phyloP scores from a whole-genome alignment of 2,113 vertebrate species.

The Halichoerus grypus region DNA sequence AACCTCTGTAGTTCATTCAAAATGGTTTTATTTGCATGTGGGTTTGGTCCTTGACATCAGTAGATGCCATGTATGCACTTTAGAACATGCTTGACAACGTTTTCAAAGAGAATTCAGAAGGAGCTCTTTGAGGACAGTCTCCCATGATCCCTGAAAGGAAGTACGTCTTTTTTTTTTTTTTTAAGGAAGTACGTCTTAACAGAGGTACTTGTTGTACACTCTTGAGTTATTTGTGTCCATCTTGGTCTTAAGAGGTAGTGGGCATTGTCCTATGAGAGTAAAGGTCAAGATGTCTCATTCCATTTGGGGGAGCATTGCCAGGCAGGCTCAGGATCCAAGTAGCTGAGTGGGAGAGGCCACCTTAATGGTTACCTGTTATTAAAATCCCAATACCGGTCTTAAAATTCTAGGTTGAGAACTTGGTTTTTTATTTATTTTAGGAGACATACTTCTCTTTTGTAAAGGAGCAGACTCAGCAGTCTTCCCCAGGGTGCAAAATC shows the following conservation, averaged over 20 bases:
- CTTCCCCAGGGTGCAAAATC: constrained; percentile 94
- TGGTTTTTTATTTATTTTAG: constrained; percentile 86
- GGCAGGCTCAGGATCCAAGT: not conserved
- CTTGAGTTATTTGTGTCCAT: not conserved
- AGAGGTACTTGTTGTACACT: not conserved
- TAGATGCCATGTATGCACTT: not conserved
- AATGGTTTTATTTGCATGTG: constrained; percentile 25
- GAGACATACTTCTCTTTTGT: constrained; percentile 95
- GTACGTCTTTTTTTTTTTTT: not conserved
- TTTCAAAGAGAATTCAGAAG: constrained; percentile 27
- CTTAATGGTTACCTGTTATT: constrained; percentile 23
- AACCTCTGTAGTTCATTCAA: constrained; percentile 17
- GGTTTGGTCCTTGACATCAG: constrained; percentile 26
- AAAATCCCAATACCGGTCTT: constrained; percentile 22
- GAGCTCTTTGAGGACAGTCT: not conserved
- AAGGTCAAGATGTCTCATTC: constrained; percentile 20
- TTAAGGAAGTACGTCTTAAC: constrained; percentile 1
- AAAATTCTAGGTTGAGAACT: constrained; percentile 45
- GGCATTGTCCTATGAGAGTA: not conserved
- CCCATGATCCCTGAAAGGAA: not conserved
- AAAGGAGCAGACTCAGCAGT: constrained; percentile 98
- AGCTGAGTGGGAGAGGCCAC: not conserved
- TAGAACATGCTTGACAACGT: not conserved
- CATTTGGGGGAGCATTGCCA: constrained; percentile 9
- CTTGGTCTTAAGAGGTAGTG: constrained; percentile 25